phyloP scores from a whole-genome alignment of 2,113 vertebrate species.

The Amia ocellicauda region DNA sequence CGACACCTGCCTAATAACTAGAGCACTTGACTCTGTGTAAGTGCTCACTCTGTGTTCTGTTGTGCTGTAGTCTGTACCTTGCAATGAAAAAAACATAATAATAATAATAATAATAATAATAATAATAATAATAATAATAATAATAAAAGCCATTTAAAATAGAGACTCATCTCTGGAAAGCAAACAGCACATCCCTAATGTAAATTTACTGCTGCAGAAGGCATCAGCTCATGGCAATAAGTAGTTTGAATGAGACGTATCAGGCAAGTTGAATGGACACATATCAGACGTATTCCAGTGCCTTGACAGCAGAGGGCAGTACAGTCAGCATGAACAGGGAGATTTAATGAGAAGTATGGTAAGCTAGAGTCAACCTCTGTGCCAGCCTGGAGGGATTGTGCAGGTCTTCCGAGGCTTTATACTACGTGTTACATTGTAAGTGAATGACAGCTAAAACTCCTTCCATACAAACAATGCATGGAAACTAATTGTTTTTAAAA shows the following conservation, averaged over 20 bases:
- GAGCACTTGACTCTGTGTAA: too few species aligned
- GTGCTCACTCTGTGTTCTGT: neutral
- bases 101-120: too few species aligned
- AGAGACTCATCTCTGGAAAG: constrained; percentile 41
- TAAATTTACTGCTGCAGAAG: neutral
- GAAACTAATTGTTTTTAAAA: constrained; percentile 11
- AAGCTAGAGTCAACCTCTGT: neutral
- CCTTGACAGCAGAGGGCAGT: constrained; percentile 25
- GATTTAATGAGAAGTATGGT: neutral
- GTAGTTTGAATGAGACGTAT: neutral
- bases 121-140: too few species aligned
- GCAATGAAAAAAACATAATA: constrained; percentile 36
- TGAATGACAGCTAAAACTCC: constrained; percentile 22
- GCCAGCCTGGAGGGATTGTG: constrained; percentile 16
- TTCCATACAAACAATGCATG: constrained; percentile 5
- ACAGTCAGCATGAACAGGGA: neutral
- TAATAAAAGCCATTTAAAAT: constrained; percentile 39
- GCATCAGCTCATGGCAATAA: constrained; percentile 22
- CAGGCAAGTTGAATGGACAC: neutral
- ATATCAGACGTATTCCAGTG: constrained; percentile 1
- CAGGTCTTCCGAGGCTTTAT: constrained; percentile 9
- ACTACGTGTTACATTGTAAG: constrained; percentile 17
- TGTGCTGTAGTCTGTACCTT: constrained; percentile 4
- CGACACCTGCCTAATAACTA: too few species aligned
- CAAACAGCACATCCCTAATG: constrained; percentile 38